Evolutionary conservation across 2,797 vertebrate genomes (phyloP).

Genomic region (Cottoperca gobio): DNA sequence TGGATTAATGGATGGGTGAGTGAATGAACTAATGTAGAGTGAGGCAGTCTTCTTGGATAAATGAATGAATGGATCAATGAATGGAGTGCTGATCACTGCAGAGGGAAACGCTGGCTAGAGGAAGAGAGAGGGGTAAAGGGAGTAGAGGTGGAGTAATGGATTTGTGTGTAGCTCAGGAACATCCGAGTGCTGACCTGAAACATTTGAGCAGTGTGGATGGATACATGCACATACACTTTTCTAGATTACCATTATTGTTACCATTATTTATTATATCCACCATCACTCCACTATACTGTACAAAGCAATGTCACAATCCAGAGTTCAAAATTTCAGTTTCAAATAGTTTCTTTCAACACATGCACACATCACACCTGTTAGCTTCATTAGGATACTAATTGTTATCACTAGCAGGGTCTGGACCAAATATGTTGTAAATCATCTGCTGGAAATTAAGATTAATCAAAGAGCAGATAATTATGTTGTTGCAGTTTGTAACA

Average conservation of each 20-base stretch:
- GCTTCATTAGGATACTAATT: slow-evolving; percentile 2
- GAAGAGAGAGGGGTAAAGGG: slow-evolving; percentile 41
- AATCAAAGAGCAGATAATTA: background rate
- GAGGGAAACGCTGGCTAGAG: slow-evolving; percentile 58
- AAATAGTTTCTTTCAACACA: slow-evolving; percentile 2
- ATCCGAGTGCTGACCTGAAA: slow-evolving; percentile 66
- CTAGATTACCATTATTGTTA: background rate
- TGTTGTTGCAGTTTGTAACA: slow-evolving; percentile 1
- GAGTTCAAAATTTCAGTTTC: background rate
- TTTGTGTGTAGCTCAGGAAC: slow-evolving; percentile 64
- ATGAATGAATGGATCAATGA: slow-evolving; percentile 76
- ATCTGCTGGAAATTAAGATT: slow-evolving; percentile 13
- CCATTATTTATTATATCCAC: background rate
- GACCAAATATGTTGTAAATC: slow-evolving; percentile 10
- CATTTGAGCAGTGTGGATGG: slow-evolving; percentile 57
- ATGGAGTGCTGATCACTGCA: slow-evolving; percentile 71
- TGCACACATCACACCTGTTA: background rate
- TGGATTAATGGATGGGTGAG: slow-evolving; percentile 66
- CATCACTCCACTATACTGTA: background rate
- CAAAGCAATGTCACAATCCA: background rate
- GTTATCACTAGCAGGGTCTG: slow-evolving; percentile 9
- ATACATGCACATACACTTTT: slow-evolving; percentile 20
- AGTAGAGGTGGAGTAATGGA: slow-evolving; percentile 67
- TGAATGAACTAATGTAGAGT: slow-evolving; percentile 65
- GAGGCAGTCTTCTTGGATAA: slow-evolving; percentile 55